These are phyloP conservation scores for Thaumatotibia leucotreta DNA, from an alignment of 1,140 invertebrate genomes.

Conservation along the genomic window DNA sequence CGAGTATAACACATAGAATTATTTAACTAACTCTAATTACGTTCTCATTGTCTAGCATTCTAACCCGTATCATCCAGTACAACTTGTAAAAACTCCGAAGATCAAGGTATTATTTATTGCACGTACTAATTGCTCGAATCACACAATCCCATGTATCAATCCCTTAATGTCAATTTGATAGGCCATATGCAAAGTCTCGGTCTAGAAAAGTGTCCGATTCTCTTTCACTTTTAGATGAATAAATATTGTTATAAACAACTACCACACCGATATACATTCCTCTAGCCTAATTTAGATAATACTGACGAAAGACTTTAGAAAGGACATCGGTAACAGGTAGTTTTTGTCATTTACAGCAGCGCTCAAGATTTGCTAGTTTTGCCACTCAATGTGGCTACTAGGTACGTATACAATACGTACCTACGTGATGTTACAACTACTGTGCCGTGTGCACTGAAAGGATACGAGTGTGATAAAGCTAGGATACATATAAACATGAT, in stretches of 20 bases:
- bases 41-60: background rate
- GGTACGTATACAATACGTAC: too few species aligned
- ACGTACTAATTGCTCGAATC: background rate
- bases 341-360: background rate
- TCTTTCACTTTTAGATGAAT: background rate
- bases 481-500: background rate
- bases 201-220: background rate
- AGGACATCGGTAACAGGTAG: background rate
- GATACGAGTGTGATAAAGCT: background rate
- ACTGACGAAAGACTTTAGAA: slow-evolving; percentile 5
- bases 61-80: background rate
- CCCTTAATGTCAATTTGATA: background rate
- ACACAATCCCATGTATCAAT: background rate
- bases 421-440: background rate
- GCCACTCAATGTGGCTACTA: background rate
- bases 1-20: slow-evolving; percentile 9
- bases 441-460: background rate
- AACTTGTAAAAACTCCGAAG: background rate
- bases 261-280: background rate
- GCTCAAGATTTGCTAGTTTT: background rate
- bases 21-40: slow-evolving; percentile 7
- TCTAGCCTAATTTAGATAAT: slow-evolving; percentile 9
- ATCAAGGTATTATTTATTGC: background rate
- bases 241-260: background rate
- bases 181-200: slow-evolving; percentile 7